Base-by-base conservation (phyloP, 1,140 invertebrate species). In the Lepidurus apus region DNA sequence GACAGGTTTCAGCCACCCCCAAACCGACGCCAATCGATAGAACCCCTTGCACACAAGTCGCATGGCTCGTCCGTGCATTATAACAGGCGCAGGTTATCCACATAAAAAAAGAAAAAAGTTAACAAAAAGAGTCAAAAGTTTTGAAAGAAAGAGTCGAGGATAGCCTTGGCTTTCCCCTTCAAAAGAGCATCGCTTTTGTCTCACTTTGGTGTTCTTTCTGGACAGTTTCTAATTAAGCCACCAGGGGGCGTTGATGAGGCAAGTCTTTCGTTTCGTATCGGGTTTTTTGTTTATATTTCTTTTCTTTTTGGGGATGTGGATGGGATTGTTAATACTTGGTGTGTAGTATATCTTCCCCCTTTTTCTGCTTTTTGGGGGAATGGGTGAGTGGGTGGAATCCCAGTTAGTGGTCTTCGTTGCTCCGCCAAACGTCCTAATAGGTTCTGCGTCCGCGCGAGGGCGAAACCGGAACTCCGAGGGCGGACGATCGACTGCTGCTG, bases 401-500 rank as follows among this genome's bases (percentile, higher is more conserved):
- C 24, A 42, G 76, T 34, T n/a, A 47, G 44, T 42, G 17, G 42
- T 13, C 43, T 34, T 34, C 26, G 34, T 24, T 53, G 9, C 43
- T 53, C 44, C 21, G 44, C 21, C 34, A 42, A 43, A 65, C 21
- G 43, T 65, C 42, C 45, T 65, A 77, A n/a, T 65, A n/a, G 47
- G 24, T 76, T 77, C 53, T 77, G 44, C 34, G 24, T 77, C n/a
- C 43, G 21, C 24, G 75, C 11, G 75, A 11, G 43, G 24, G 43
- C 34, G 34, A 34, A 65, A 65, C 53, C 53, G 53, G 53, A 65
- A 65, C 53, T n/a, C 17, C 17, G 17, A 17, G 13, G 53, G 53
- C 53, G 53, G 53, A 65, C 1, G 53, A 65, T 65, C 53, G 53
- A 42, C 74, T 75, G 74, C 74, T 75, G 74, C 74, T 75, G 11